These are phyloP conservation scores for Heliornis fulica DNA, from an alignment of 2,113 vertebrate genomes.

Conservation along the genomic window DNA sequence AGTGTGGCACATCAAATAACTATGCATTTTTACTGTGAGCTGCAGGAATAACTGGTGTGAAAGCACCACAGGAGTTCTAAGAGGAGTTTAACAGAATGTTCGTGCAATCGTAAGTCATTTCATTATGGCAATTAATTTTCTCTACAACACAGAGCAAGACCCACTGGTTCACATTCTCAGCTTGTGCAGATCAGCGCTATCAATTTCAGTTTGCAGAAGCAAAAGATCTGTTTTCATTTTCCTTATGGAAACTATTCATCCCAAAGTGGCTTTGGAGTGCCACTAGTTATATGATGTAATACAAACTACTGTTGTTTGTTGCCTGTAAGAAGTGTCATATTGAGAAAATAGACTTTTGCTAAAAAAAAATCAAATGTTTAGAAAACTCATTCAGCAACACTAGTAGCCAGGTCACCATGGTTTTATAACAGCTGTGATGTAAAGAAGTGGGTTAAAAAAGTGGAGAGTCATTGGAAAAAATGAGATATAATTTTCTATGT, in stretches of 20 bases:
- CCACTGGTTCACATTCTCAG: neutral
- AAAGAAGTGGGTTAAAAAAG: neutral
- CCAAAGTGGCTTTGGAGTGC: neutral
- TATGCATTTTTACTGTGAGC: neutral
- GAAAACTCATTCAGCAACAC: neutral
- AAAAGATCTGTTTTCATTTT: constrained; percentile 4
- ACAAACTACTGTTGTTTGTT: neutral
- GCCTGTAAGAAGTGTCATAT: neutral
- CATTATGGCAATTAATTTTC: neutral
- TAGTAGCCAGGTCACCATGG: neutral
- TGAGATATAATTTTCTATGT: neutral
- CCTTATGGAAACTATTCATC: neutral
- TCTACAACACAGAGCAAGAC: neutral
- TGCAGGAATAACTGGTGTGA: neutral
- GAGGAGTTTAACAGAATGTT: neutral
- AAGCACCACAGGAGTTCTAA: neutral
- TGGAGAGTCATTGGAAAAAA: neutral
- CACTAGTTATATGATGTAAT: neutral
- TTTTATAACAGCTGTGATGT: neutral
- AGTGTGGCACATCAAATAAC: rapidly evolving
- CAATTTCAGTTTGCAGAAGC: neutral
- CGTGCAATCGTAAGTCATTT: neutral
- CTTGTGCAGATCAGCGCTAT: neutral
- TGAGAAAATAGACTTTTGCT: neutral
- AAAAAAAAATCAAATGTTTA: neutral